Evolutionary conservation across 2,113 vertebrate genomes (phyloP).

Genomic region (Lasiurus cinereus): DNA sequence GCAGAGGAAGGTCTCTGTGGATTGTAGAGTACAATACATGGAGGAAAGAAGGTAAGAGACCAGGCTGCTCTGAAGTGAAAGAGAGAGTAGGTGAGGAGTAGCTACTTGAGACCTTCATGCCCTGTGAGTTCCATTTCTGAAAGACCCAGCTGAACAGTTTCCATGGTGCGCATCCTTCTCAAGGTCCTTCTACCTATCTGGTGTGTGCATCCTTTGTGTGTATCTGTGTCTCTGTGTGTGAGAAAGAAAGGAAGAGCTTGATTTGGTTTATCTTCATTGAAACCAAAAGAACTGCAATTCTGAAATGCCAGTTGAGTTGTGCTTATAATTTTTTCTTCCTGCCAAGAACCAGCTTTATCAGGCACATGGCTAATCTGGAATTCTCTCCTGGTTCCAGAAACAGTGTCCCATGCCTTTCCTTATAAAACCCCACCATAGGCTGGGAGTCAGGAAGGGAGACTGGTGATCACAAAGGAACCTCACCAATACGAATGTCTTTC

Average conservation of each 20-base stretch:
- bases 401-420: not conserved
- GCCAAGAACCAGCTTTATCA: not conserved
- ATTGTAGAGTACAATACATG: not conserved
- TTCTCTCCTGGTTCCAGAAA: not conserved
- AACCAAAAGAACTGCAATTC: not conserved
- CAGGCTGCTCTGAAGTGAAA: not conserved
- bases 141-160: not conserved
- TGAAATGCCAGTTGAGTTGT: not conserved
- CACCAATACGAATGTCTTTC: not conserved
- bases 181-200: too few species aligned
- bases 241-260: not conserved
- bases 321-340: not conserved
- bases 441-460: not conserved
- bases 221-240: not conserved
- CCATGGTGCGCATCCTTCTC: not conserved
- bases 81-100: not conserved
- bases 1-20: not conserved
- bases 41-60: not conserved
- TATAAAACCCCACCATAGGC: not conserved
- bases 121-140: not conserved
- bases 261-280: not conserved
- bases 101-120: not conserved
- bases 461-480: not conserved
- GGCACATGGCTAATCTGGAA: not conserved
- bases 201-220: not conserved